Evolutionary conservation across 1,140 invertebrate species (phyloP).

Genomic region (Armadillidium nasatum): DNA sequence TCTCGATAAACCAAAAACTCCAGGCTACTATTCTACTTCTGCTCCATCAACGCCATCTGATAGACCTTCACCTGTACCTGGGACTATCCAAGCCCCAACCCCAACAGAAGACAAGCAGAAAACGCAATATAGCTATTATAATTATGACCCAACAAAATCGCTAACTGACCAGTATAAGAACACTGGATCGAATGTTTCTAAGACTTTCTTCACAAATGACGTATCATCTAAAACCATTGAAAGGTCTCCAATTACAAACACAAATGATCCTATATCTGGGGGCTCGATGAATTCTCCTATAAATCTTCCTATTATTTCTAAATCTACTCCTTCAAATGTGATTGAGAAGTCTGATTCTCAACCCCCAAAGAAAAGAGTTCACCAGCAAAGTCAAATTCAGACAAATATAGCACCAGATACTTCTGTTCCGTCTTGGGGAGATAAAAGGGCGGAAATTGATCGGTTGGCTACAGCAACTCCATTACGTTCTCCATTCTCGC

Average conservation of each 20-base stretch:
- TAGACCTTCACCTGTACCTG: conserved; percentile 40
- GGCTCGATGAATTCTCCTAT: conserved; percentile 20
- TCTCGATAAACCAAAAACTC: conserved; percentile 43
- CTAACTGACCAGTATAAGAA: conserved; percentile 47
- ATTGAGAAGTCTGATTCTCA: background rate
- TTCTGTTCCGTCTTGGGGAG: conserved; percentile 55
- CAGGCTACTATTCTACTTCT: conserved; percentile 41
- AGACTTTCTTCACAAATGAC: background rate
- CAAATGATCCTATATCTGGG: background rate
- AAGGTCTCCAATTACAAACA: background rate
- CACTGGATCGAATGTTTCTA: conserved; percentile 31
- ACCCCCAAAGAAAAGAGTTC: background rate
- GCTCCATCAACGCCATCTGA: conserved; percentile 42
- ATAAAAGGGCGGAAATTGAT: conserved; percentile 57
- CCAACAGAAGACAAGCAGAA: conserved; percentile 38
- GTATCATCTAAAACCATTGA: background rate
- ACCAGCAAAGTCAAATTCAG: background rate
- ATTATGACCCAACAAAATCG: conserved; percentile 46
- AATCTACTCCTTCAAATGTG: conserved; percentile 18
- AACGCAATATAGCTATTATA: conserved; percentile 42
- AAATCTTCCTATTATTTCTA: conserved; percentile 17
- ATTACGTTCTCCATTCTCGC: conserved; percentile 31
- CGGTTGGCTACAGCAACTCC: conserved; percentile 20
- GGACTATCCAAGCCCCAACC: background rate
- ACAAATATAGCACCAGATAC: conserved; percentile 12